Percentiles rank a stretch among this genome's conserved stretches.
These are phyloP conservation scores for Hyphantria cunea DNA, from an alignment of 1,140 invertebrate species.

Conservation along the genomic window DNA sequence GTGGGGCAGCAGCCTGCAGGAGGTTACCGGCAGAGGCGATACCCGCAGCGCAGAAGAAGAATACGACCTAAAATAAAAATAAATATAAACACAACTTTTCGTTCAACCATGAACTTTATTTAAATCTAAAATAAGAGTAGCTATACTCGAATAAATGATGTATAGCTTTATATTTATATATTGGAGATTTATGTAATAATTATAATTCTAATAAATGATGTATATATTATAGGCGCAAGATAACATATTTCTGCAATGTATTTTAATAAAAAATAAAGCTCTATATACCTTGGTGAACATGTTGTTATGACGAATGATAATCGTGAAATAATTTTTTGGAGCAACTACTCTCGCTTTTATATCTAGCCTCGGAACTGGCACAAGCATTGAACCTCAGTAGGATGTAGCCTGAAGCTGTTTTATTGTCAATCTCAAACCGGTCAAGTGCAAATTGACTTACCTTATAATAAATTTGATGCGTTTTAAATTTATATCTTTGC, in stretches of 20 bases:
- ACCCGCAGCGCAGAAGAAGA: slow-evolving; percentile 61
- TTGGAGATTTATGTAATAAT: too few species aligned
- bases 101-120: background rate
- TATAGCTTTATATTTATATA: too few species aligned
- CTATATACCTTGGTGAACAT: slow-evolving; percentile 67
- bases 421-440: background rate
- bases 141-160: background rate
- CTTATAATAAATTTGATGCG: too few species aligned
- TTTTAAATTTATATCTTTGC: too few species aligned
- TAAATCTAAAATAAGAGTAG: background rate
- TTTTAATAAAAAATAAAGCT: background rate
- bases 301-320: slow-evolving; percentile 52
- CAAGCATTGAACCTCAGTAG: slow-evolving; percentile 34
- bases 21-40: slow-evolving; percentile 64
- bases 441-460: background rate
- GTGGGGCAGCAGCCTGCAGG: slow-evolving; percentile 48
- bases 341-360: slow-evolving; percentile 63
- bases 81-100: background rate
- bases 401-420: slow-evolving; percentile 9
- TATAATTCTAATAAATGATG: too few species aligned
- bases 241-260: too few species aligned
- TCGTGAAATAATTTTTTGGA: slow-evolving; percentile 59
- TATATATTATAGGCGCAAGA: too few species aligned
- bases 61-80: slow-evolving; percentile 50
- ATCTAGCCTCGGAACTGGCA: slow-evolving; percentile 52